phyloP scores from a whole-genome alignment of 1,140 invertebrate genomes.

The Vanessa atalanta region DNA sequence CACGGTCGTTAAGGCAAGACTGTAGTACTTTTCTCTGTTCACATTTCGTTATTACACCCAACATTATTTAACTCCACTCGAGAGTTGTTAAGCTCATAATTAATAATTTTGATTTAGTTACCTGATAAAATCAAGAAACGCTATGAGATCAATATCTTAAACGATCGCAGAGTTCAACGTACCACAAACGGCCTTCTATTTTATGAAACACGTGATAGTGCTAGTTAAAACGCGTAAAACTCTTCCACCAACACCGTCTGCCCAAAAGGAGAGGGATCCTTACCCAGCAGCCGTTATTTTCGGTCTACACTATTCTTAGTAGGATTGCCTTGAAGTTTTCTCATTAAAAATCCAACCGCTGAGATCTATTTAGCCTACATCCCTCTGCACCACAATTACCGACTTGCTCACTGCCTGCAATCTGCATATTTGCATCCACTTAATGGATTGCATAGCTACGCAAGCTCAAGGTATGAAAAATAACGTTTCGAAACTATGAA shows the following conservation, averaged over 20 bases:
- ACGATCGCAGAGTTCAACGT: constrained; percentile 2
- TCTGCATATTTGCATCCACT: constrained; percentile 25
- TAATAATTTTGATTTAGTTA: neutral
- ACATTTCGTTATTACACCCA: neutral
- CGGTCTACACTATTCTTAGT: too few species aligned
- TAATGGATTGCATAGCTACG: constrained; percentile 25
- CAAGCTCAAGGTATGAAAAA: neutral
- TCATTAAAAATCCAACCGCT: constrained; percentile 23
- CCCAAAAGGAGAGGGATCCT: too few species aligned
- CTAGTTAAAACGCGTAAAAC: too few species aligned
- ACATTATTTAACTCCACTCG: neutral
- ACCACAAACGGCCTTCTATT: neutral
- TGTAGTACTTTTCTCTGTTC: neutral
- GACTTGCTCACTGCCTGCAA: neutral
- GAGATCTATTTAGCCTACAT: constrained; percentile 27
- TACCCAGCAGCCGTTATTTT: too few species aligned
- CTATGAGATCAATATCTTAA: neutral
- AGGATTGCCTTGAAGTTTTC: constrained; percentile 6
- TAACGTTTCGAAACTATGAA: neutral
- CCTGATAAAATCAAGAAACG: neutral
- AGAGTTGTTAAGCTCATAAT: neutral
- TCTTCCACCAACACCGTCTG: too few species aligned
- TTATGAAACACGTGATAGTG: too few species aligned
- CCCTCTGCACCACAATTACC: constrained; percentile 21
- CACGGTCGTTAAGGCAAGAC: neutral